These are phyloP conservation scores for Diarsia dahlii DNA, from an alignment of 2,888 invertebrate genomes.

Conservation along the genomic window DNA sequence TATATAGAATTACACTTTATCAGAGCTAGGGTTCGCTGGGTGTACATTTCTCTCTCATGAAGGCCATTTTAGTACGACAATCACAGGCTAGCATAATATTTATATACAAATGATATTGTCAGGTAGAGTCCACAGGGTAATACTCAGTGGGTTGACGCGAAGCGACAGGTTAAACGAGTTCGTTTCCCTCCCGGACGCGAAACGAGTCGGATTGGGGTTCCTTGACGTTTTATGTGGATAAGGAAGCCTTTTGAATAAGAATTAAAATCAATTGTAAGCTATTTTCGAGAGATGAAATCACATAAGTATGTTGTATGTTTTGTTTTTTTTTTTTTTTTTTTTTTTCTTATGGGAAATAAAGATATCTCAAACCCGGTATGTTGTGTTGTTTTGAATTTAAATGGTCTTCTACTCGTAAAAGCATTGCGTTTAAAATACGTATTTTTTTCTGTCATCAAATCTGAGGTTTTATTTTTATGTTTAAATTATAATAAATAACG, in stretches of 20 bases:
- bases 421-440: not conserved
- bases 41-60: not conserved
- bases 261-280: not conserved
- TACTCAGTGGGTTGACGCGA: conserved; percentile 76
- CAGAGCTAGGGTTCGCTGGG: not conserved
- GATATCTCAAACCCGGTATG: no score
- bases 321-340: no score
- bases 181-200: conserved; percentile 78
- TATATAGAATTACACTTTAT: not conserved
- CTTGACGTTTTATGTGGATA: conserved; percentile 26
- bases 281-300: not conserved
- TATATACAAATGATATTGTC: conserved; percentile 61
- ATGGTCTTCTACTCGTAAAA: not conserved
- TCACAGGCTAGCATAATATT: conserved; percentile 18
- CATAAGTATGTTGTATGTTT: no score
- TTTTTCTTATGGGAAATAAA: no score
- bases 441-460: not conserved
- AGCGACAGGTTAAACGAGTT: conserved; percentile 79
- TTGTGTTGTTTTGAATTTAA: not conserved
- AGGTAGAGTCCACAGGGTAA: conserved; percentile 69
- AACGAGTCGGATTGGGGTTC: conserved; percentile 76
- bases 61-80: not conserved
- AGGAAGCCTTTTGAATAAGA: not conserved
- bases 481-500: not conserved
- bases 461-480: not conserved